Percentiles rank a stretch among this genome's conserved stretches.
Evolutionary conservation across 2,113 vertebrate species (phyloP).

Genomic region (Heptranchias perlo): DNA sequence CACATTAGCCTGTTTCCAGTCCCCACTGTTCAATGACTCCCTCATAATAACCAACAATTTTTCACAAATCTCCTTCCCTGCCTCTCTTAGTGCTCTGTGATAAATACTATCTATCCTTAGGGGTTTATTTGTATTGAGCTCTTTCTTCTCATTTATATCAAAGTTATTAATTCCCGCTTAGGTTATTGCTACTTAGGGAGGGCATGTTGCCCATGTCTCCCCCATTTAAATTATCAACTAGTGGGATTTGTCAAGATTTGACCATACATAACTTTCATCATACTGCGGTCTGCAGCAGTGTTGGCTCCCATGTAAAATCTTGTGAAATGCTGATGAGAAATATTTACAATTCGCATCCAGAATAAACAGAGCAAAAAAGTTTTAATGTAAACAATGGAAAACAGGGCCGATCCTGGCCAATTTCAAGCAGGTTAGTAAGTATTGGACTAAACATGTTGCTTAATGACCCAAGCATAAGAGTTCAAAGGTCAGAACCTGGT

Average conservation of each 20-base stretch:
- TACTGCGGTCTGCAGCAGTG: background rate
- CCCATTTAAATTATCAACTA: background rate
- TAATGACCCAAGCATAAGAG: background rate
- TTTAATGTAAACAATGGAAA: background rate
- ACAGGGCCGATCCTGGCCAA: background rate
- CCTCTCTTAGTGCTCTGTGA: background rate
- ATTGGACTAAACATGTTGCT: background rate
- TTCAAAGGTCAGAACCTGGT: background rate
- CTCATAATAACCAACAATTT: background rate
- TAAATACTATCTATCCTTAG: background rate
- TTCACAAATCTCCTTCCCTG: background rate
- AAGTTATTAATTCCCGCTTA: background rate
- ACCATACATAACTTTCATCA: background rate
- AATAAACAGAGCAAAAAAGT: background rate
- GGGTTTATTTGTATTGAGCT: background rate
- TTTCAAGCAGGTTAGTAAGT: conserved; percentile 6
- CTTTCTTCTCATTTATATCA: background rate
- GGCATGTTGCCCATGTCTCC: background rate
- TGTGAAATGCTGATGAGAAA: conserved; percentile 1
- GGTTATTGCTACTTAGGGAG: background rate
- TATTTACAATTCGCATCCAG: background rate
- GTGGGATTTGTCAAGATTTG: background rate
- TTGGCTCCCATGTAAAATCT: background rate
- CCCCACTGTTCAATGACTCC: background rate
- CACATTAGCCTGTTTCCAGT: background rate